These are phyloP conservation scores for Paraescarpia echinospica DNA, from an alignment of 1,140 invertebrate genomes.

Conservation along the genomic window DNA sequence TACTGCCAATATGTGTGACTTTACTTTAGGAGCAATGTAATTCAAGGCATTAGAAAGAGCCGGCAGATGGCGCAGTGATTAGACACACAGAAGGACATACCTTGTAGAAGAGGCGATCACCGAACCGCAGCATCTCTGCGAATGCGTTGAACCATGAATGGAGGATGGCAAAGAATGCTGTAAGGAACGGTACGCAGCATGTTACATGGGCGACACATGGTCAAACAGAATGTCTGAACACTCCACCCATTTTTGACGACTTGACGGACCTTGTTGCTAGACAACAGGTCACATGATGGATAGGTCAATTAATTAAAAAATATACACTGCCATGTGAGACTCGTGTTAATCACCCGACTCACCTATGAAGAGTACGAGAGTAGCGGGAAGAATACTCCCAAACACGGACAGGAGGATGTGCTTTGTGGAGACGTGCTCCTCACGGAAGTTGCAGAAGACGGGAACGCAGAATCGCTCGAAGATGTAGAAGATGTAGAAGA, in stretches of 20 bases:
- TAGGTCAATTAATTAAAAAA: neutral
- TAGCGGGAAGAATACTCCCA: constrained; percentile 73
- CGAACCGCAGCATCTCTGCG: constrained; percentile 83
- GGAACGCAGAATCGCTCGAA: constrained; percentile 75
- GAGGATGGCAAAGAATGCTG: constrained; percentile 78
- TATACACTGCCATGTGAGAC: neutral
- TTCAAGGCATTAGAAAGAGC: neutral
- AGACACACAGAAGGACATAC: constrained; percentile 31
- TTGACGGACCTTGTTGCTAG: neutral
- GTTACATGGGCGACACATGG: neutral
- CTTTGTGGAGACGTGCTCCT: constrained; percentile 65
- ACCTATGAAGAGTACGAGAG: constrained; percentile 72
- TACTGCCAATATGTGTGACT: neutral
- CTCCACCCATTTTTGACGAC: neutral
- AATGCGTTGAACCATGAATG: constrained; percentile 88
- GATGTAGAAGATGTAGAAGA: constrained; percentile 74
- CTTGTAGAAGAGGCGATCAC: constrained; percentile 69
- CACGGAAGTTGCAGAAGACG: constrained; percentile 72
- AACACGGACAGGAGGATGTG: constrained; percentile 69
- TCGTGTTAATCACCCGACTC: constrained; percentile 20
- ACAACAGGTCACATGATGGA: neutral
- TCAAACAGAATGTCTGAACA: no score
- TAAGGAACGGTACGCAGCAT: constrained; percentile 17
- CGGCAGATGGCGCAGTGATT: neutral
- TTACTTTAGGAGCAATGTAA: neutral